A percentile compares a stretch with the other conserved stretches of the same genome.
Conservation (phyloP, 30 jellyfish, hydroid and myxozoan species). For the Pelagia noctiluca region DNA sequence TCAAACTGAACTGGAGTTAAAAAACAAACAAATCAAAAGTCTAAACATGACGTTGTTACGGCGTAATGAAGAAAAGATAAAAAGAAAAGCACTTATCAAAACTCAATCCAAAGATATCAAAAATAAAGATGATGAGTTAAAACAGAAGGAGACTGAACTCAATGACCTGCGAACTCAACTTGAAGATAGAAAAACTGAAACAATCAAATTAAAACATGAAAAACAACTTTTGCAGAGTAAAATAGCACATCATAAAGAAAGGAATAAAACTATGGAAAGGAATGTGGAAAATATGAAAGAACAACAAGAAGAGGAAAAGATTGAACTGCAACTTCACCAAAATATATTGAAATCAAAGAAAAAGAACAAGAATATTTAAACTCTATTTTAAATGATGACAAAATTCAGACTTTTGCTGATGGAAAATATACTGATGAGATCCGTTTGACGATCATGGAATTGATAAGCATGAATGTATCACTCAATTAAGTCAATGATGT, state of each 20-base stretch:
- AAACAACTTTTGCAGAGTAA: too few relatives aligned
- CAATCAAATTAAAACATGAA: conserved; percentile 2
- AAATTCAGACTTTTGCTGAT: conserved; percentile 8
- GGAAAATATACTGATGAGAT: conserved; percentile 34
- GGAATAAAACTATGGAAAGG: background rate
- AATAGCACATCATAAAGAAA: too few relatives aligned
- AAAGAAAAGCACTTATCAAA: too few relatives aligned
- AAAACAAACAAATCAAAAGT: too few relatives aligned
- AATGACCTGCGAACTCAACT: too few relatives aligned
- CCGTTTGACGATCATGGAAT: conserved; percentile 28
- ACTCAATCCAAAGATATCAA: too few relatives aligned
- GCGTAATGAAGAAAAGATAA: too few relatives aligned
- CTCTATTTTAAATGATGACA: conserved; percentile 9
- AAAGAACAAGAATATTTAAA: conserved; percentile 12
- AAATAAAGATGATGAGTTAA: too few relatives aligned
- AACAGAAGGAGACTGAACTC: too few relatives aligned
- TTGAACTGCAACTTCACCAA: conserved; percentile 1
- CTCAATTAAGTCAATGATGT: conserved; percentile 32
- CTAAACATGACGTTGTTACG: too few relatives aligned
- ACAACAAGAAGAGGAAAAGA: background rate
- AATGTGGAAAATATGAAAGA: background rate
- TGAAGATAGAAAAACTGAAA: background rate
- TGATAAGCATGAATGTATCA: conserved; percentile 33
- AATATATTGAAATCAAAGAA: conserved; percentile 5
- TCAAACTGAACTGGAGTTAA: too few relatives aligned